phyloP scores from a whole-genome alignment of 2,888 invertebrate species.

The Cremastobaeus sp. region DNA sequence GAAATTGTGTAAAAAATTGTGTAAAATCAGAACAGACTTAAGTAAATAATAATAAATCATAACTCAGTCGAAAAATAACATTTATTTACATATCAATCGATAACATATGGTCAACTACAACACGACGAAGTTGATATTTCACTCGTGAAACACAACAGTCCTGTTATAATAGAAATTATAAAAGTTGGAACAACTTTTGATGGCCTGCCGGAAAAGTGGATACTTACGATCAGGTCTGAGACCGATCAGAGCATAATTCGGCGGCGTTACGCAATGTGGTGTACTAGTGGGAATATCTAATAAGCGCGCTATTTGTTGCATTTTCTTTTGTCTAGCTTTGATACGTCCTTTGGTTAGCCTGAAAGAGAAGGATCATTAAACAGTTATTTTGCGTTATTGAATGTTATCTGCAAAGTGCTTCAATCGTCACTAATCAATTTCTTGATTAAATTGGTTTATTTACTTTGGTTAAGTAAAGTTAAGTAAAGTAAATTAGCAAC shows the following conservation, averaged over 20 bases:
- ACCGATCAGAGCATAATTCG: slow-evolving; percentile 73
- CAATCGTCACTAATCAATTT: too few relatives aligned
- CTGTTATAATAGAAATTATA: slow-evolving; percentile 30
- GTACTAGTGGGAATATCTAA: slow-evolving; percentile 86
- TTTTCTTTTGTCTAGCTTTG: slow-evolving; percentile 97
- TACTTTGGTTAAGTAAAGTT: too few relatives aligned
- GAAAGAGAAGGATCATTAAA: too few relatives aligned
- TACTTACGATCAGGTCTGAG: slow-evolving; percentile 74
- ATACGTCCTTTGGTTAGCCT: slow-evolving; percentile 85
- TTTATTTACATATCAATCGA: slow-evolving; percentile 8
- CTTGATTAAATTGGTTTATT: too few relatives aligned
- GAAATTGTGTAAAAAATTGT: too few relatives aligned
- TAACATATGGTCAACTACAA: not conserved
- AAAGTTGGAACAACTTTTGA: slow-evolving; percentile 17
- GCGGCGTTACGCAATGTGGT: slow-evolving; percentile 75
- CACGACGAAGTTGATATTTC: not conserved
- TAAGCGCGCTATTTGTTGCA: slow-evolving; percentile 95
- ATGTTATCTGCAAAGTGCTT: too few relatives aligned
- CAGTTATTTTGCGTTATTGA: too few relatives aligned
- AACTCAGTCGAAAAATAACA: slow-evolving; percentile 21
- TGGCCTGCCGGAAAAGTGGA: not conserved
- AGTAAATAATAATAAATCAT: slow-evolving; percentile 1
- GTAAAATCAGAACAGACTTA: not conserved
- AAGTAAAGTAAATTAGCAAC: too few relatives aligned
- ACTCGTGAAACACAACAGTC: slow-evolving; percentile 1